A percentile compares a stretch with the other conserved stretches of the same genome.
Conservation (phyloP, 2,113 vertebrate genomes). For the Hypanus sabinus region DNA sequence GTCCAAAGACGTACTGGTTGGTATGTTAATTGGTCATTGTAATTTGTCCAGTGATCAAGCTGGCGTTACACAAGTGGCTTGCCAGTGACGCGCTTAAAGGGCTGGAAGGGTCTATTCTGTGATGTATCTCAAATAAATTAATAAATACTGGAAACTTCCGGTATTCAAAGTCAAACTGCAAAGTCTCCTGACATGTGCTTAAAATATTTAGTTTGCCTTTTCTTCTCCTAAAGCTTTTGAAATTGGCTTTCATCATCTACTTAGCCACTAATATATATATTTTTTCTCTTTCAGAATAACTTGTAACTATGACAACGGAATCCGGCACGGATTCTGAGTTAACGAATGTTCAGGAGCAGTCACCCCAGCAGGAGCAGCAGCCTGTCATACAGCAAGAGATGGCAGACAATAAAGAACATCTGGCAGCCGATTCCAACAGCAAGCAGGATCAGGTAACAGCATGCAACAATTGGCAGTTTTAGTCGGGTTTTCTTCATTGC, state of each 20-base stretch:
- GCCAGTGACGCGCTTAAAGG: no score
- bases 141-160: background rate
- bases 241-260: background rate
- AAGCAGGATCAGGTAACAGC: background rate
- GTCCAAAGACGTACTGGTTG: no score
- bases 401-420: conserved; percentile 1
- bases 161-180: background rate
- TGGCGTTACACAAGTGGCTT: no score
- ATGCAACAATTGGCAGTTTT: background rate
- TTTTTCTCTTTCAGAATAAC: conserved; percentile 48
- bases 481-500: background rate
- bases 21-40: no score
- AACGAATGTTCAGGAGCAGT: conserved; percentile 61
- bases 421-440: background rate
- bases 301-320: conserved; percentile 68
- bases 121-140: background rate
- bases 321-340: conserved; percentile 62
- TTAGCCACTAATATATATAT: background rate
- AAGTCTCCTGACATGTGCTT: background rate
- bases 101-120: no score
- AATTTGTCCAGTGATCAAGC: no score
- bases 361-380: conserved; percentile 57
- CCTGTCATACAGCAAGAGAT: conserved; percentile 39
- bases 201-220: background rate
- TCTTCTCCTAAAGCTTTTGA: background rate